phyloP scores from a whole-genome alignment of 2,113 vertebrate genomes.

The Ancistrus triradiatus region DNA sequence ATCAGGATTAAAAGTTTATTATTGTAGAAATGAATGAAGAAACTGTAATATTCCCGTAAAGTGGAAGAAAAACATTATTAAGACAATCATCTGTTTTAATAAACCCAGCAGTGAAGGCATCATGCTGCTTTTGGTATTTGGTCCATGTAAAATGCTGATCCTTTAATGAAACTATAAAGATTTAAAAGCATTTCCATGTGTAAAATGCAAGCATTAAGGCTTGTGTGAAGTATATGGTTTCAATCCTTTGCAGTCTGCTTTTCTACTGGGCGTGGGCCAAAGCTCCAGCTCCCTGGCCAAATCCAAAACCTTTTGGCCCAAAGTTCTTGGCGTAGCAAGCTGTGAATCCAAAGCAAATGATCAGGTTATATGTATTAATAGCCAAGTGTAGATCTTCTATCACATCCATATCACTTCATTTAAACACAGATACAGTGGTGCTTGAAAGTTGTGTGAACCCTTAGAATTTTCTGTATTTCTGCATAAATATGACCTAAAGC shows the following conservation, averaged over 20 bases:
- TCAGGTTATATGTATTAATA: not conserved
- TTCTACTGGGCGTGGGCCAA: conserved; percentile 82
- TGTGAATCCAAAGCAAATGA: conserved; percentile 54
- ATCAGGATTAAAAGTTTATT: too few relatives aligned
- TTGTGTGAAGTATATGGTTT: not conserved
- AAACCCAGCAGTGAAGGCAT: not conserved
- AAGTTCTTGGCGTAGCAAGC: conserved; percentile 96
- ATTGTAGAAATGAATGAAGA: too few relatives aligned
- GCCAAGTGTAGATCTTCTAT: too few relatives aligned
- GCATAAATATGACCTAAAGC: too few relatives aligned
- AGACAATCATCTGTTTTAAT: not conserved
- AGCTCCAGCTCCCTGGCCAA: conserved; percentile 90
- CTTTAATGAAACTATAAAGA: conserved; percentile 4
- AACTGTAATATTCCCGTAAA: too few relatives aligned
- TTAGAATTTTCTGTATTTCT: too few relatives aligned
- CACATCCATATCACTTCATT: too few relatives aligned
- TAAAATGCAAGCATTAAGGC: conserved; percentile 6
- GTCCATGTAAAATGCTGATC: not conserved
- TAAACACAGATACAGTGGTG: too few relatives aligned
- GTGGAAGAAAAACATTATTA: conserved; percentile 28
- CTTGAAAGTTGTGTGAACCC: too few relatives aligned
- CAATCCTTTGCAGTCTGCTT: not conserved
- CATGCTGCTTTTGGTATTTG: conserved; percentile 15
- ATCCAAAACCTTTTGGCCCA: conserved; percentile 94
- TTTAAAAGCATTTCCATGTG: conserved; percentile 10